Evolutionary conservation across 1,140 invertebrate genomes (phyloP), one percentile per base, ranked within the genome.

Genomic region (Drosophila mojavensis): DNA sequence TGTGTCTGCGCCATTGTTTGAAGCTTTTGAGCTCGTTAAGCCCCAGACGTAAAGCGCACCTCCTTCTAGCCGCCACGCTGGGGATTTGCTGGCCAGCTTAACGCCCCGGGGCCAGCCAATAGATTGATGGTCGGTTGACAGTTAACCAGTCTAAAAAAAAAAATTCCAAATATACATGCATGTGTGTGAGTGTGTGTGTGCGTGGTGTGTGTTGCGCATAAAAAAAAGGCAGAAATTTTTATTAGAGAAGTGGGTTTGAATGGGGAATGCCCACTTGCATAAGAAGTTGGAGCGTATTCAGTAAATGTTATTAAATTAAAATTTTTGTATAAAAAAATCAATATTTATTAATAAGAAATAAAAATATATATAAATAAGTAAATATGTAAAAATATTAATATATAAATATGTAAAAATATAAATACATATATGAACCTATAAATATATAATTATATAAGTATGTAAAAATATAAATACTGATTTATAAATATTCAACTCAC

Each of bases 41-140:
- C 66, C 69, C 36, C 69, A 83, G 74, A 78, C 67, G 56, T 82
- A 79, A 88, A 88, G 59, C 83, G 75, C 78, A 76, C 64, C 68
- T 67, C 72, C 53, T 77, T 77, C 79, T 73, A 69, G 54, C 78
- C 75, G 61, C 47, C n/a, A 9, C 28, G n/a, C 11, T 33, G n/a
- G 70, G 78, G 81, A 77, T 89, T 83, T 83, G 64, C 74, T 39
- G 64, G 78, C 28, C 74, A 75, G 84, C 84, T 84, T 89, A 89
- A 75, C 68, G 80, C 80, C 75, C 47, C 41, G 51, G 39, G 79
- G 79, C 63, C 64, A 62, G 66, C 60, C 79, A 78, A 88, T 88
- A 84, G 84, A 89, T 89, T 89, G 84, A 89, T 89, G 85, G 76
- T 72, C 85, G 78, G 85, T 89, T 84, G 84, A 89, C 84, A 84